A percentile compares a stretch with the other conserved stretches of the same genome.
These are phyloP conservation scores for Athene cunicularia DNA, from an alignment of 2,113 vertebrate genomes.

Conservation along the genomic window DNA sequence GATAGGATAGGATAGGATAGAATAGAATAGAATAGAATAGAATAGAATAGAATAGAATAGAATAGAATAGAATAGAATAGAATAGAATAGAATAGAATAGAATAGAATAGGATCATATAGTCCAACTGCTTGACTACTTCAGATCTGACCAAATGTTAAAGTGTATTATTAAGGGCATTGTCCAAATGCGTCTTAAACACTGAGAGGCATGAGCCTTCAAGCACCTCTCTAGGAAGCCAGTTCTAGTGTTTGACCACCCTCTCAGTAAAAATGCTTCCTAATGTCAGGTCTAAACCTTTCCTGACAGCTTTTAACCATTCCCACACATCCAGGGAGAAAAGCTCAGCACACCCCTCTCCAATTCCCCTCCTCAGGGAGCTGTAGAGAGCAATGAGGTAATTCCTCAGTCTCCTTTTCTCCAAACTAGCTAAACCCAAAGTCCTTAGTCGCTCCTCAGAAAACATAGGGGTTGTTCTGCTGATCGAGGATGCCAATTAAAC, in stretches of 20 bases:
- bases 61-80: no score
- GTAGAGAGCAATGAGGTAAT: fast-evolving
- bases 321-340: fast-evolving
- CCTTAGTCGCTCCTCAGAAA: background rate
- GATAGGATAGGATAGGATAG: background rate
- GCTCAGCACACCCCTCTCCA: background rate
- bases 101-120: no score
- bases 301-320: background rate
- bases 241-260: background rate
- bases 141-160: background rate
- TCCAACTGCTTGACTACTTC: background rate
- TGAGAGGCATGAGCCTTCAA: background rate
- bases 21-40: background rate
- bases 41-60: background rate
- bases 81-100: no score
- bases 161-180: background rate
- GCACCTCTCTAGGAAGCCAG: background rate
- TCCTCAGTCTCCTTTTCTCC: background rate
- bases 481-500: no score
- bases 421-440: background rate
- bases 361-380: background rate
- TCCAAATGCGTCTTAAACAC: background rate
- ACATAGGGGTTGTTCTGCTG: background rate
- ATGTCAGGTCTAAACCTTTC: background rate
- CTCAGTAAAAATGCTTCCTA: background rate